Conservation (phyloP, 1,140 invertebrate genomes). For the Lysiphlebus fabarum region DNA sequence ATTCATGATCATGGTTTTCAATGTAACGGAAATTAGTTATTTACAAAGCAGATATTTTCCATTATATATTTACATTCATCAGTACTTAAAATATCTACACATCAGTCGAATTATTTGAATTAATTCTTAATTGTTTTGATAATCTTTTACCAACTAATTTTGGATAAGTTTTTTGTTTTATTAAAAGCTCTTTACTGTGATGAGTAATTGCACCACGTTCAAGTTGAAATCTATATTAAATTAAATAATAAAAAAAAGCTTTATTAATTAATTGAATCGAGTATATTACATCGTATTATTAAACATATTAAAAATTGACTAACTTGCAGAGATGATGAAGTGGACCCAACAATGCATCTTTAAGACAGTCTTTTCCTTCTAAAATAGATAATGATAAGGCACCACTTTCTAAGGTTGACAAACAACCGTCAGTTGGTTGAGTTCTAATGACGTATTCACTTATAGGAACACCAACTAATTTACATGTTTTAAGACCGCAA, state of each 20-base stretch:
- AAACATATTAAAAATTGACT: constrained; percentile 8
- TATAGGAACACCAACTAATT: constrained; percentile 66
- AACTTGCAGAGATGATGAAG: constrained; percentile 77
- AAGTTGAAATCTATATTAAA: constrained; percentile 63
- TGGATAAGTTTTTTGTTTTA: constrained; percentile 81
- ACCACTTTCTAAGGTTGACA: constrained; percentile 88
- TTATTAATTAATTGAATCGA: constrained; percentile 26
- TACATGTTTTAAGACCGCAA: constrained; percentile 68
- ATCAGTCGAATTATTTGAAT: constrained; percentile 34
- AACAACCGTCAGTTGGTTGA: constrained; percentile 85
- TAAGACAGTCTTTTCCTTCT: constrained; percentile 67
- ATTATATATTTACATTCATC: too few relatives aligned
- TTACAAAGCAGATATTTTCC: too few relatives aligned
- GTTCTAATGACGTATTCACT: constrained; percentile 91
- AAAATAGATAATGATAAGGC: constrained; percentile 76
- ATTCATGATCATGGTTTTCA: too few relatives aligned
- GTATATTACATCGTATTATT: background rate
- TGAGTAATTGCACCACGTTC: constrained; percentile 88
- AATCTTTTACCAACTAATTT: constrained; percentile 78
- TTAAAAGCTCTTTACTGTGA: constrained; percentile 86
- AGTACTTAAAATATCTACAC: too few relatives aligned
- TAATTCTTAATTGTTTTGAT: constrained; percentile 56
- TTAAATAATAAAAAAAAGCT: background rate
- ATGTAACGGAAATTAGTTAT: too few relatives aligned
- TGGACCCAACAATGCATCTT: constrained; percentile 70